Conservation (phyloP, 2,797 vertebrate species). For the Semaprochilodus insignis region DNA sequence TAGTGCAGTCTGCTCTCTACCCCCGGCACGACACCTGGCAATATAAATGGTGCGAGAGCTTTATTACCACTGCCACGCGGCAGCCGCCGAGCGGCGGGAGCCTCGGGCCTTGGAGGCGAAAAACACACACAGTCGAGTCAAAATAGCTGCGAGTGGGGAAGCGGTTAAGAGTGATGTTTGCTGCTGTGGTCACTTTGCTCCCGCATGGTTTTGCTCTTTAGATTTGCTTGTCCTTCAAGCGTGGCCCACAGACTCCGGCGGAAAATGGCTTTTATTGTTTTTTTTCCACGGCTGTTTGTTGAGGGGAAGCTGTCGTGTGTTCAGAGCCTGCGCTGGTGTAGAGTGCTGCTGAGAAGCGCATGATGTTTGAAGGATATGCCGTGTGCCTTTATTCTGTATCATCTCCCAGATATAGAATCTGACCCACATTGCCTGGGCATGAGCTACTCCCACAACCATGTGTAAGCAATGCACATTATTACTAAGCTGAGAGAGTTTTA, state of each 20-base stretch:
- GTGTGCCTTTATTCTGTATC: neutral
- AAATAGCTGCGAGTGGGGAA: slow-evolving; percentile 67
- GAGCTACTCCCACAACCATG: neutral
- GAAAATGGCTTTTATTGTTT: slow-evolving; percentile 67
- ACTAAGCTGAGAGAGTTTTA: neutral
- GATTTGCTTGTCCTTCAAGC: slow-evolving; percentile 61
- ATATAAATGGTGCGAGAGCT: slow-evolving; percentile 78
- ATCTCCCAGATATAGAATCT: slow-evolving; percentile 2
- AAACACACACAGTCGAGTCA: slow-evolving; percentile 66
- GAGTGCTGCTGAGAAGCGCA: slow-evolving; percentile 54
- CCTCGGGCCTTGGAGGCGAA: slow-evolving; percentile 56
- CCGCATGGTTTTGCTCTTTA: slow-evolving; percentile 68
- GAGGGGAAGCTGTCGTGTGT: slow-evolving; percentile 3
- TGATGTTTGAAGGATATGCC: slow-evolving; percentile 23
- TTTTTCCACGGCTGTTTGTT: slow-evolving; percentile 54
- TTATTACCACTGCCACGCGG: slow-evolving; percentile 71
- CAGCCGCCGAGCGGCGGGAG: slow-evolving; percentile 54
- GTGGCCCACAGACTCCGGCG: slow-evolving; percentile 60
- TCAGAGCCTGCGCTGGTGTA: neutral
- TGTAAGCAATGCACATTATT: neutral
- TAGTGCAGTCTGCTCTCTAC: slow-evolving; percentile 64
- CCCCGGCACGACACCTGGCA: slow-evolving; percentile 72
- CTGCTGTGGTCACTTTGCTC: slow-evolving; percentile 72
- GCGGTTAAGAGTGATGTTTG: slow-evolving; percentile 74
- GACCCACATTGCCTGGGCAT: slow-evolving; percentile 4